Evolutionary conservation across 2,113 vertebrate species (phyloP).

Genomic region (Zapus hudsonius): DNA sequence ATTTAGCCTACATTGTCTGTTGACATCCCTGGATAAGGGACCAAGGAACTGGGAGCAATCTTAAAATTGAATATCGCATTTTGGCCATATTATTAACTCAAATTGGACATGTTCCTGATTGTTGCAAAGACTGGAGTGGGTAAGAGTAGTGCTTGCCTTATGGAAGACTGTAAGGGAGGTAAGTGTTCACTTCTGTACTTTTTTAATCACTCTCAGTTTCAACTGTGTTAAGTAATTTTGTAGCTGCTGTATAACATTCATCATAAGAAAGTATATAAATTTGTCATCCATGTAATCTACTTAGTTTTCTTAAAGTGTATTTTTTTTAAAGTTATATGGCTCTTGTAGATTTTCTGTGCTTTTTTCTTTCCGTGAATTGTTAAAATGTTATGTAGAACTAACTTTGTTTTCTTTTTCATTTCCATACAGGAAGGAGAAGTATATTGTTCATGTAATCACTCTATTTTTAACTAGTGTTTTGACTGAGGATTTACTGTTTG

Average conservation of each 20-base stretch:
- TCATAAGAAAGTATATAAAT: slow-evolving; percentile 7
- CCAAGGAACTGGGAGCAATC: background rate
- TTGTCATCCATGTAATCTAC: background rate
- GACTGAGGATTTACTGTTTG: slow-evolving; percentile 58
- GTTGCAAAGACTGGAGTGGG: background rate
- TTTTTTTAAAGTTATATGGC: background rate
- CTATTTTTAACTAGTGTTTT: slow-evolving; percentile 50
- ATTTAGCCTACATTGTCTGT: background rate
- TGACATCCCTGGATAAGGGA: background rate
- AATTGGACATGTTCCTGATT: slow-evolving; percentile 1
- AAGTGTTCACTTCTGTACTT: slow-evolving; percentile 18
- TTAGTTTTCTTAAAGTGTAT: background rate
- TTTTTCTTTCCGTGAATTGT: slow-evolving; percentile 22
- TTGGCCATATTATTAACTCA: background rate
- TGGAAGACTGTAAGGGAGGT: background rate
- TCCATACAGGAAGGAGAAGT: slow-evolving; percentile 67
- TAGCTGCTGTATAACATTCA: slow-evolving; percentile 19
- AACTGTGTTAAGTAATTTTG: slow-evolving; percentile 24
- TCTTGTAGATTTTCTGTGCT: background rate
- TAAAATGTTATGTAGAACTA: slow-evolving; percentile 52
- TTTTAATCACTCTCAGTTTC: slow-evolving; percentile 21
- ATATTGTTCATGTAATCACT: slow-evolving; percentile 43
- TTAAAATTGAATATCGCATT: background rate
- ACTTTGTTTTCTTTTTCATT: slow-evolving; percentile 69
- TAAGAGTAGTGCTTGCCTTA: background rate